Percentiles rank a stretch among this genome's conserved stretches.
phyloP scores from a whole-genome alignment of 1,140 invertebrate species.

The Gonioctena quinquepunctata region DNA sequence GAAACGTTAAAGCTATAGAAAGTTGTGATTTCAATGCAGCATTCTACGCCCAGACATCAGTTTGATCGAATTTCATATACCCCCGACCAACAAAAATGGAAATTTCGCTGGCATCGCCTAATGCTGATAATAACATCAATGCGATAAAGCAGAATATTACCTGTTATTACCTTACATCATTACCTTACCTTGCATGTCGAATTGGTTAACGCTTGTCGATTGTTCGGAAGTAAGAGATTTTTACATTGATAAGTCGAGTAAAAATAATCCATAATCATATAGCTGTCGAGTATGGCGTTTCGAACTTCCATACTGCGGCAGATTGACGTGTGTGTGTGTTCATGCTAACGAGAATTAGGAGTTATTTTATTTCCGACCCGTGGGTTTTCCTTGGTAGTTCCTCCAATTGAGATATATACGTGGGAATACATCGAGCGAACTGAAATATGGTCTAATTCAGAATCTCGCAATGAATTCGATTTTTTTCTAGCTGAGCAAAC shows the following conservation, averaged over 20 bases:
- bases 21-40: too few relatives aligned
- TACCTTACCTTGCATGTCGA: background rate
- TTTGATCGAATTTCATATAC: background rate
- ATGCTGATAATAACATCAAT: background rate
- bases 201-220: background rate
- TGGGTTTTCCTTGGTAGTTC: too few relatives aligned
- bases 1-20: too few relatives aligned
- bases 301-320: background rate
- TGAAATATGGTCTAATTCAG: too few relatives aligned
- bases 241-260: background rate
- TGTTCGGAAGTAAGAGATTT: background rate
- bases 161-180: background rate
- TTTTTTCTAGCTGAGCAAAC: too few relatives aligned
- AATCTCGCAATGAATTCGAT: too few relatives aligned
- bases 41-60: too few relatives aligned
- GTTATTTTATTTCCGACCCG: too few relatives aligned
- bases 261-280: background rate
- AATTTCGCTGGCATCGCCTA: background rate
- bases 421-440: too few relatives aligned
- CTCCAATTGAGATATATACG: too few relatives aligned
- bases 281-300: background rate
- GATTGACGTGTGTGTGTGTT: background rate
- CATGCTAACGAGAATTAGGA: background rate
- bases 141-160: background rate
- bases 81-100: background rate